Conservation (phyloP, 2,888 invertebrate genomes). For the Gymnoscelis rufifasciata region DNA sequence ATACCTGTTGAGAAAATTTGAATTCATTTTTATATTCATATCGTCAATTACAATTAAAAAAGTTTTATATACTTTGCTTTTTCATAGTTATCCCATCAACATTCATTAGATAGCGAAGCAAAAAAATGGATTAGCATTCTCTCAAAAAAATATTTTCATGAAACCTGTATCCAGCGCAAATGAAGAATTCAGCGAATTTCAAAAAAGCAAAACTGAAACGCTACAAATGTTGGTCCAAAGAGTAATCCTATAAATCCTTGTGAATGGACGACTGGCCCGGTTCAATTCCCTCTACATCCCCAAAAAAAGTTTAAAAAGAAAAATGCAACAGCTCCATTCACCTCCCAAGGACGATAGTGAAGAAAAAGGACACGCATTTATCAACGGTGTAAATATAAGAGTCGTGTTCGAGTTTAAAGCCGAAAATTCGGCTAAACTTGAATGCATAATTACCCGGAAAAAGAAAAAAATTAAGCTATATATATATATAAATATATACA, state of each 20-base stretch:
- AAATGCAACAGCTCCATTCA: conserved; percentile 65
- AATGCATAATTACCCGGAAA: background rate
- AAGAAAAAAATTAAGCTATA: too few species aligned
- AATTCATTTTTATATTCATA: too few species aligned
- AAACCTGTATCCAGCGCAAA: conserved; percentile 1
- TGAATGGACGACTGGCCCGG: conserved; percentile 22
- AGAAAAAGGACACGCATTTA: conserved; percentile 66
- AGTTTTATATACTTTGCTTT: too few species aligned
- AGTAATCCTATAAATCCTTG: conserved; percentile 27
- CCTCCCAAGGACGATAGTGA: conserved; percentile 54
- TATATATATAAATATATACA: too few species aligned
- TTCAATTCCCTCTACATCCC: conserved; percentile 25
- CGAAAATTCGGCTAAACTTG: background rate
- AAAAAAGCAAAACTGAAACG: conserved; percentile 14
- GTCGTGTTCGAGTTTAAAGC: background rate
- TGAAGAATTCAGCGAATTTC: conserved; percentile 15
- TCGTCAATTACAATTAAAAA: too few species aligned
- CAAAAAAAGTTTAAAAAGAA: conserved; percentile 43
- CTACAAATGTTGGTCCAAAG: conserved; percentile 21
- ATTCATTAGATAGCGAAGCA: background rate
- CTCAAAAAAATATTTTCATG: background rate
- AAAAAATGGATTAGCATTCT: background rate
- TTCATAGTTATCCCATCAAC: too few species aligned
- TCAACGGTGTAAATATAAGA: conserved; percentile 61
- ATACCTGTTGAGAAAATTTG: too few species aligned